A percentile compares a stretch with the other conserved stretches of the same genome.
Evolutionary conservation across 2,888 invertebrate species (phyloP).

Genomic region (Cynaeus angustus): DNA sequence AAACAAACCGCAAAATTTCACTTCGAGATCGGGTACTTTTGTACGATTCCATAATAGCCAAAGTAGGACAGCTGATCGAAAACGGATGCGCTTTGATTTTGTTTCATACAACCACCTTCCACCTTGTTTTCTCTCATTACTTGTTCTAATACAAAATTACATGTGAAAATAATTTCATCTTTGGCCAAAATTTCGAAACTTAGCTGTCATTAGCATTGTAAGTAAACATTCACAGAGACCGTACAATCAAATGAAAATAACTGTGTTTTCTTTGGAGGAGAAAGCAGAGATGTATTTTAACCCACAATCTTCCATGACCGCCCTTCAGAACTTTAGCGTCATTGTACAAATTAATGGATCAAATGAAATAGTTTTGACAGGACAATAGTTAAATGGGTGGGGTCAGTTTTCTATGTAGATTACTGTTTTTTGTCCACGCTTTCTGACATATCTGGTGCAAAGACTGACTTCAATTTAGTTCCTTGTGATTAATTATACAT

Average conservation of each 20-base stretch:
- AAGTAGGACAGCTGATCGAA: constrained; percentile 17
- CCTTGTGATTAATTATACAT: not conserved
- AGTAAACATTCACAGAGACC: constrained; percentile 22
- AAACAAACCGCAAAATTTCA: constrained; percentile 34
- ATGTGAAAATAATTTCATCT: not conserved
- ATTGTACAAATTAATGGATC: constrained; percentile 6
- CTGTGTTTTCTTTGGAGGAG: constrained; percentile 5
- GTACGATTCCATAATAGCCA: constrained; percentile 22
- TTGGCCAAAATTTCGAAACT: constrained; percentile 13
- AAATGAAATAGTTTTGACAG: constrained; percentile 5
- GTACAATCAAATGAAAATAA: constrained; percentile 31
- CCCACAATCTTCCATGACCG: constrained; percentile 14
- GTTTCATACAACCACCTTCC: not conserved
- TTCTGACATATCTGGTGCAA: constrained; percentile 26
- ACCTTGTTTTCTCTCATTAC: constrained; percentile 1
- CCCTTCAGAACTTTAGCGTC: constrained; percentile 8
- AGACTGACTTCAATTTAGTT: not conserved
- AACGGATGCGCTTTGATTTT: constrained; percentile 10
- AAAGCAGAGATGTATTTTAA: constrained; percentile 19
- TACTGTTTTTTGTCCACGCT: constrained; percentile 2
- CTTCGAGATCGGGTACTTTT: constrained; percentile 20
- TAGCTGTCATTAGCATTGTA: constrained; percentile 10
- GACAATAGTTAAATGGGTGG: not conserved
- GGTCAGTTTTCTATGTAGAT: constrained; percentile 4
- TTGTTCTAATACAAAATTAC: not conserved